A percentile compares a stretch with the other conserved stretches of the same genome.
phyloP scores from a whole-genome alignment of 2,888 invertebrate species.

The Agonopterix arenella region DNA sequence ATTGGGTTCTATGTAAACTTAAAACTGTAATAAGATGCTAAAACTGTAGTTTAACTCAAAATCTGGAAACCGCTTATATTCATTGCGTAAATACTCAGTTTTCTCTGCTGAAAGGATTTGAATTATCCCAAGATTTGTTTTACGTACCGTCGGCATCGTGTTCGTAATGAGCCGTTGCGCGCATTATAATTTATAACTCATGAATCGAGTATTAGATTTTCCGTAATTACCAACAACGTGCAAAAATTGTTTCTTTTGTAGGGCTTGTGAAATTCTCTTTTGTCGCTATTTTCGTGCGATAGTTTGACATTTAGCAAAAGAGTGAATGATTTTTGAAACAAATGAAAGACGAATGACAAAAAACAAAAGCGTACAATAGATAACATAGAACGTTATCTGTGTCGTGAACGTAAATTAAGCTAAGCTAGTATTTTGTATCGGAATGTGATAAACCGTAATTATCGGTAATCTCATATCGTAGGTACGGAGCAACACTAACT shows the following conservation, averaged over 20 bases:
- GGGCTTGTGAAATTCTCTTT: conserved; percentile 21
- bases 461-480: too few species aligned
- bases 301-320: conserved; percentile 19
- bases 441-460: too few species aligned
- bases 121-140: too few species aligned
- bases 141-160: conserved; percentile 59
- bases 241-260: conserved; percentile 4
- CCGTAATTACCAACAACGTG: neutral
- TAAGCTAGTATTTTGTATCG: too few species aligned
- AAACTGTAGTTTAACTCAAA: too few species aligned
- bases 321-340: conserved; percentile 2
- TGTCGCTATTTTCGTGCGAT: conserved; percentile 36
- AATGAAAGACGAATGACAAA: neutral
- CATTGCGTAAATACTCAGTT: too few species aligned
- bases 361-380: neutral
- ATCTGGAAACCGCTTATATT: too few species aligned
- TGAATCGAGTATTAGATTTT: neutral
- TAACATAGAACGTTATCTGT: neutral
- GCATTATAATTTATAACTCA: conserved; percentile 33
- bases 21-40: too few species aligned
- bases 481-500: too few species aligned
- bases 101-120: too few species aligned
- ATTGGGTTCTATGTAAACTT: too few species aligned
- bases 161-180: conserved; percentile 57
- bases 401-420: too few species aligned